phyloP scores from a whole-genome alignment of 30 jellyfish, hydroid and myxozoan genomes.

The Cassiopea xamachana region DNA sequence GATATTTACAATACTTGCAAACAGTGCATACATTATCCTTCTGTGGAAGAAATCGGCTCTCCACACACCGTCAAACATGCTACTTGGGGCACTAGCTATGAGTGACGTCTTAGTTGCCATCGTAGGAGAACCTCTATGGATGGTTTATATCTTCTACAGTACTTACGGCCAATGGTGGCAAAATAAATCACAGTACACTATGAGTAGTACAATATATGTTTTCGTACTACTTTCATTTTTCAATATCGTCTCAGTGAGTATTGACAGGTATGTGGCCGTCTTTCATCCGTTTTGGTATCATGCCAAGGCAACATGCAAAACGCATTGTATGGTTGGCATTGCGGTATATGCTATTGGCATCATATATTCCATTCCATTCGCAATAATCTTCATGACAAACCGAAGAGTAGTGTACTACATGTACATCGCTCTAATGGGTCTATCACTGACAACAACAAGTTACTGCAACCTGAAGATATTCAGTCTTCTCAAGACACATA shows the following conservation, averaged over 20 bases:
- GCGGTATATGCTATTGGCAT: not conserved
- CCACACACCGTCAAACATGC: not conserved
- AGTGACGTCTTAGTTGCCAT: not conserved
- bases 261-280: not conserved
- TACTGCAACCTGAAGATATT: not conserved
- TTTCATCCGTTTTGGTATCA: not conserved
- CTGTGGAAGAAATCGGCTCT: not conserved
- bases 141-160: not conserved
- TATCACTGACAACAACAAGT: not conserved
- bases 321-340: not conserved
- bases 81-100: not conserved
- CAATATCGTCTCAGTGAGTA: not conserved
- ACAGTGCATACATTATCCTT: not conserved
- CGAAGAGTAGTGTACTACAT: not conserved
- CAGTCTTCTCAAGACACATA: not conserved
- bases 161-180: not conserved
- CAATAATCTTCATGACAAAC: not conserved
- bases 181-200: not conserved
- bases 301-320: not conserved
- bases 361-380: not conserved
- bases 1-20: not conserved
- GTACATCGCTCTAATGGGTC: not conserved
- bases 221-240: not conserved
- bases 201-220: not conserved
- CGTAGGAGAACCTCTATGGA: not conserved